Conservation (phyloP, 2,888 invertebrate species). For the Nemurella pictetii region DNA sequence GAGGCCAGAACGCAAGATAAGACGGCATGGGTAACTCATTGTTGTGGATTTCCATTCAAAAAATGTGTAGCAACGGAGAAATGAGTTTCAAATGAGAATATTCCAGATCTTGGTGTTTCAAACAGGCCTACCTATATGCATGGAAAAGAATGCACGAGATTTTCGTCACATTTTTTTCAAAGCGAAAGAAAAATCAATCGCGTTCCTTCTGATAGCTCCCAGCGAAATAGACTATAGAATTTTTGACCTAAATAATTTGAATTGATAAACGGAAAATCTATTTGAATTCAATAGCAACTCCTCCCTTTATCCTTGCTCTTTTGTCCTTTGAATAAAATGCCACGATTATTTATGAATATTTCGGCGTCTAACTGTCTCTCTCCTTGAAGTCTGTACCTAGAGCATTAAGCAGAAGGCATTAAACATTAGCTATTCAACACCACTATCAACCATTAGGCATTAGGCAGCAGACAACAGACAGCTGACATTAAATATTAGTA, state of each 20-base stretch:
- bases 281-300: neutral
- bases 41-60: slow-evolving; percentile 23
- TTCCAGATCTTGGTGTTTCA: neutral
- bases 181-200: neutral
- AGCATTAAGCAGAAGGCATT: no score
- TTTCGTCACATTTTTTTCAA: neutral
- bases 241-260: neutral
- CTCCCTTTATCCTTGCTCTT: neutral
- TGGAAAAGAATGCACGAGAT: neutral
- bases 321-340: neutral
- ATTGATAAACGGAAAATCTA: neutral
- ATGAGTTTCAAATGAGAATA: slow-evolving; percentile 29
- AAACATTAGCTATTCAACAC: no score
- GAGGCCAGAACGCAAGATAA: neutral
- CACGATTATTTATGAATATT: neutral
- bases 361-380: neutral
- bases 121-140: neutral
- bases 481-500: neutral
- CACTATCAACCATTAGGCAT: neutral
- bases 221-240: neutral
- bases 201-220: neutral
- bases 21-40: neutral
- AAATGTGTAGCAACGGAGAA: slow-evolving; percentile 7
- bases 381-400: neutral
- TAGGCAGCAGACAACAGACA: neutral